Conservation (phyloP, 1,140 invertebrate genomes). For the Theocolax elegans region DNA sequence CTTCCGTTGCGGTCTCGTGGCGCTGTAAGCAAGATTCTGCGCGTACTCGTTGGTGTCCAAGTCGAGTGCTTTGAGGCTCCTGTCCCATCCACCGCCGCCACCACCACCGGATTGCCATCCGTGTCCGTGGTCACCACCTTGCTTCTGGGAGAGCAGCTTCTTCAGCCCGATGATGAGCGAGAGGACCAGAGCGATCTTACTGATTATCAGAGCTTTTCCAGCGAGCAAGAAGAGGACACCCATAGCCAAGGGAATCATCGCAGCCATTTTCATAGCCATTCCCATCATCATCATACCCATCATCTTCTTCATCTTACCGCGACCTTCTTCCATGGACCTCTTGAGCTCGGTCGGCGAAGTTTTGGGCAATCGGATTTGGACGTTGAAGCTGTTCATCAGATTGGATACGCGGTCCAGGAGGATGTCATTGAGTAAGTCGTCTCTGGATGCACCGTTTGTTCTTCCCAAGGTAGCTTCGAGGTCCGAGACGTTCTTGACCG, state of each 20-base stretch:
- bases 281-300: constrained; percentile 87
- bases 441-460: constrained; percentile 70
- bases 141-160: constrained; percentile 77
- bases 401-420: constrained; percentile 76
- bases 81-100: constrained; percentile 71
- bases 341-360: constrained; percentile 75
- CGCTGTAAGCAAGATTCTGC: constrained; percentile 75
- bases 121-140: constrained; percentile 63
- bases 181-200: constrained; percentile 81
- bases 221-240: constrained; percentile 79
- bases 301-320: constrained; percentile 85
- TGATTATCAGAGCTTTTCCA: constrained; percentile 81
- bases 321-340: constrained; percentile 79
- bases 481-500: constrained; percentile 70
- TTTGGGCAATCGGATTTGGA: constrained; percentile 81
- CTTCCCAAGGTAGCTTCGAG: constrained; percentile 75
- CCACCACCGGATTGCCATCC: constrained; percentile 66
- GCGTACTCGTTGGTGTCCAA: constrained; percentile 59
- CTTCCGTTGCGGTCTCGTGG: background rate
- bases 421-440: constrained; percentile 75
- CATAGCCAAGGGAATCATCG: constrained; percentile 78
- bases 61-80: constrained; percentile 61
- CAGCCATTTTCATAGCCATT: constrained; percentile 79
- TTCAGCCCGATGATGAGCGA: constrained; percentile 83
- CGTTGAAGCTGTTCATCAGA: constrained; percentile 78